A percentile compares a stretch with the other conserved stretches of the same genome.
These are phyloP conservation scores for Pantherophis vulpinus DNA, from an alignment of 2,797 vertebrate genomes.

Conservation along the genomic window DNA sequence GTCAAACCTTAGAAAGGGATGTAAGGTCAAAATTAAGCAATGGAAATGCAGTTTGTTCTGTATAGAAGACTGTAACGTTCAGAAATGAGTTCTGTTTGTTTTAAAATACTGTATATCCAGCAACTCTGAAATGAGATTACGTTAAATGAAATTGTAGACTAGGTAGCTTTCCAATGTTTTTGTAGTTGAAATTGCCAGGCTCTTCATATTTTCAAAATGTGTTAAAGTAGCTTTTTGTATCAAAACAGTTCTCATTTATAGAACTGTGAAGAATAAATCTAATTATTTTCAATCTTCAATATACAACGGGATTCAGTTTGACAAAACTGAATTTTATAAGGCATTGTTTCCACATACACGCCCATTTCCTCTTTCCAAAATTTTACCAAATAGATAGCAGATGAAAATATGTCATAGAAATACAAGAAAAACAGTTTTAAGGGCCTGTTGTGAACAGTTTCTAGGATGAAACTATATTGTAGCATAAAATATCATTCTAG, in stretches of 20 bases:
- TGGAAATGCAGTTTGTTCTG: not conserved
- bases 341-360: not conserved
- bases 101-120: not conserved
- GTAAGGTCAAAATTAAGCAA: not conserved
- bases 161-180: not conserved
- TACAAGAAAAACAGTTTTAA: not conserved
- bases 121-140: not conserved
- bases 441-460: not conserved
- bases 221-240: not conserved
- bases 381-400: not conserved
- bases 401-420: not conserved
- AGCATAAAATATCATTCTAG: not conserved
- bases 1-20: not conserved
- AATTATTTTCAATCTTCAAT: not conserved
- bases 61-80: not conserved
- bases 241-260: not conserved
- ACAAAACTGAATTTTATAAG: not conserved
- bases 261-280: not conserved
- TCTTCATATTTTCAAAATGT: not conserved
- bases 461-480: not conserved
- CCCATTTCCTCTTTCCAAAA: not conserved
- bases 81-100: not conserved
- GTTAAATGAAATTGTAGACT: not conserved
- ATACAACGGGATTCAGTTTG: not conserved
- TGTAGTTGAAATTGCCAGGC: not conserved